Base-by-base conservation (phyloP, 1,140 invertebrate genomes). In the Heterodera schachtii region DNA sequence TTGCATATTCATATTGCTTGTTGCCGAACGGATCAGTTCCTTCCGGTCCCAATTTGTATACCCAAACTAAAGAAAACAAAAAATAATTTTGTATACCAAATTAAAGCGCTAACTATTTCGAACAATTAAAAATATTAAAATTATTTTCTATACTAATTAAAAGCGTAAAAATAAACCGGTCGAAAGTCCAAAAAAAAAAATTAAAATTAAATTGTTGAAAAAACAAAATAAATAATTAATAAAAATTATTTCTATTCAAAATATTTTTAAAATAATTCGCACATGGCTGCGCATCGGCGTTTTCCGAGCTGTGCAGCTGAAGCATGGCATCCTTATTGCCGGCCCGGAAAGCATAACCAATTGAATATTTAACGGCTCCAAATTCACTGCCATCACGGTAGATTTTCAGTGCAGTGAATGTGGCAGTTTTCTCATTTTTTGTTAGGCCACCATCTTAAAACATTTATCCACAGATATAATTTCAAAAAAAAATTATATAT, bases 251-350 rank as follows among this genome's bases (percentile, higher is more conserved):
- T 52, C 49, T 2, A 64, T 19, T 16, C 19, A 64, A 60, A 19
- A 4, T 9, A 19, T 64, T 13, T 64, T 52, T 7, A 85, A 84
- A 75, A 13, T 81, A 75, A 13, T 81, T 31, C 87, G 84, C 74
- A 89, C 87, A 89, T 49, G 88, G 88, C 69, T 89, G 88, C 49
- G 89, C 88, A 79, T 89, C 88, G 31, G 78, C 75, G 49, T 88
- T 87, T 83, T 89, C 88, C 60, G 83, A 85, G 52, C 87, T 90
- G 78, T 89, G 88, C 47, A 89, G 81, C 81, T 90, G 90, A 13
- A 89, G 81, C 88, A 89, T 89, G 44, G 89, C 88, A 71, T 90
- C 88, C 81, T 89, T 90, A 83, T 90, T 90, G 66, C 88, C 88
- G n/a, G 89, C 89, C 43, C 88, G 86, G 88, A 89, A 89, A 47